Base-by-base conservation (phyloP, 2,113 vertebrate genomes). In the Gadus chalcogrammus region DNA sequence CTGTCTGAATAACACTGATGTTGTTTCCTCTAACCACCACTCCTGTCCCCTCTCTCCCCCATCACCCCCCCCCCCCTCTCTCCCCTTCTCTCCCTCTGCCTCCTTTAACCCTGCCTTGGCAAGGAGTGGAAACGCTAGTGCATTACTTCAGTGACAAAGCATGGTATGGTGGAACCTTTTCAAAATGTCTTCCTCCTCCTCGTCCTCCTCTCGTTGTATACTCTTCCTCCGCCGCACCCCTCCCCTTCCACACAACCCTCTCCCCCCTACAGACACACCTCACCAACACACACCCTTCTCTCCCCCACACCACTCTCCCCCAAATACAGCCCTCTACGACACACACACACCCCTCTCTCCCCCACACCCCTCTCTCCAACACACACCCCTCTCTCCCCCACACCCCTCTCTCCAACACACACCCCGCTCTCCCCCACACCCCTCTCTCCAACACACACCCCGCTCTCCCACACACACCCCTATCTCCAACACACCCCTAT, bases 121-220 rank as follows among this genome's bases (percentile, higher is more conserved):
- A 76, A 90, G 88, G 85, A 87, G 87, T 86, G 85, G 88, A 90
- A 59, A 79, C 35, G 35, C 84, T 90, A 22, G 88, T 90, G 75
- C 71, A 82, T 72, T 90, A 88, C 87, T 87, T 90, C 88, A 86
- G 76, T 76, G 88, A 90, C 87, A 77, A 79, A 3, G 80, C 81
- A 55, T 84, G 88, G 88, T 90, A 90, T 64, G 31, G 82, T 85
- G 71, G 27, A 18, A 31, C 17, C 74, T 75, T 75, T 79, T 27
- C 63, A 61, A 73, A 59, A 73, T 63, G 18, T 68, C 27, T 31
- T 1, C 13, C n/a, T 11, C 42, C 11, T 53, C 65, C 24, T 16
- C 3, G 4, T 28, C 17, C 11, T 63, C 24, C 22, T 28, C 16
- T 20, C 24, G 15, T 31, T 3, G 24, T 16, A 15, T 20, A 1